phyloP scores from a whole-genome alignment of 2,113 vertebrate species.

The Spilogale gracilis region DNA sequence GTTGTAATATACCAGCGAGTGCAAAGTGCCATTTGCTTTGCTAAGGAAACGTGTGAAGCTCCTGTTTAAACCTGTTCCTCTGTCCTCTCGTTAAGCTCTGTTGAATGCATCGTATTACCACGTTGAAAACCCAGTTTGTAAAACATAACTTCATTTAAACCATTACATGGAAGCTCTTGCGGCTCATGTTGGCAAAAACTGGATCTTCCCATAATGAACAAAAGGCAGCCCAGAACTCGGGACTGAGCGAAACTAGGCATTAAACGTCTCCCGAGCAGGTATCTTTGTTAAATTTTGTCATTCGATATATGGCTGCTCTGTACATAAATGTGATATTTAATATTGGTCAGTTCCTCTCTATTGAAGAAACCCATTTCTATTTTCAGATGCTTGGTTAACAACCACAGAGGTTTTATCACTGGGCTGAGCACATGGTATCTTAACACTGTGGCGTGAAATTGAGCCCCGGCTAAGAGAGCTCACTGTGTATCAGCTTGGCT shows the following conservation, averaged over 20 bases:
- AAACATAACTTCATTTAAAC: slow-evolving; percentile 64
- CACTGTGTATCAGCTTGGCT: slow-evolving; percentile 39
- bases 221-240: slow-evolving; percentile 58
- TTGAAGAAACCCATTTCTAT: slow-evolving; percentile 75
- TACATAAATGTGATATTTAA: slow-evolving; percentile 64
- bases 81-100: background rate
- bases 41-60: background rate
- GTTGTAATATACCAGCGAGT: background rate
- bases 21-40: slow-evolving; percentile 17
- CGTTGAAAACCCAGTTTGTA: slow-evolving; percentile 46
- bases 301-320: slow-evolving; percentile 65
- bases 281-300: slow-evolving; percentile 77
- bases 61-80: background rate
- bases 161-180: slow-evolving; percentile 47
- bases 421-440: slow-evolving; percentile 61
- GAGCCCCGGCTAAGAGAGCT: slow-evolving; percentile 47
- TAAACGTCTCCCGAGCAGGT: slow-evolving; percentile 55
- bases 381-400: slow-evolving; percentile 74
- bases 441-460: slow-evolving; percentile 79
- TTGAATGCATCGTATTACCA: slow-evolving; percentile 26
- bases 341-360: slow-evolving; percentile 62
- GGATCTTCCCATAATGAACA: slow-evolving; percentile 54
- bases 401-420: slow-evolving; percentile 71
- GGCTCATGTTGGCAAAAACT: slow-evolving; percentile 26
- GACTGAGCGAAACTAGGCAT: background rate